These are phyloP conservation scores for Armadillidium nasatum DNA, from an alignment of 1,140 invertebrate genomes.

Conservation along the genomic window DNA sequence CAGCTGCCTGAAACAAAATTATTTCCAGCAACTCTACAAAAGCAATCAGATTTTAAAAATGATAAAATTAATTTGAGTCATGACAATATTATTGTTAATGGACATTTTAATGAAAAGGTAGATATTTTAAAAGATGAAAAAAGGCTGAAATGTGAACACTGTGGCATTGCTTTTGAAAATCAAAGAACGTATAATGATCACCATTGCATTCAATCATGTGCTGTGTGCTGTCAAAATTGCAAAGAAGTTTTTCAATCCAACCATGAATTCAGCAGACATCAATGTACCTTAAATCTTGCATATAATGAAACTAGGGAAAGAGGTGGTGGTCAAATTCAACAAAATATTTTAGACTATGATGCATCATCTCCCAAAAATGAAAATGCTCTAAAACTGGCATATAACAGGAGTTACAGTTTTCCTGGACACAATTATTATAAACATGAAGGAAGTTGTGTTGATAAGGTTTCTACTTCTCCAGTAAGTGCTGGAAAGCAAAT, in stretches of 20 bases:
- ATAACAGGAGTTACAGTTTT: slow-evolving; percentile 16
- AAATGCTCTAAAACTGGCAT: not conserved
- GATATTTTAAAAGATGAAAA: not conserved
- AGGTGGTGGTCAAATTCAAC: not conserved
- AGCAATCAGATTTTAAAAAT: no score
- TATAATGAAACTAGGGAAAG: not conserved
- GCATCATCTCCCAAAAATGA: not conserved
- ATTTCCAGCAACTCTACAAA: no score
- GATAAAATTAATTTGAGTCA: no score
- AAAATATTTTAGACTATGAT: not conserved
- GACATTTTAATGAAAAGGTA: not conserved
- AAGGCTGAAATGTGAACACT: not conserved
- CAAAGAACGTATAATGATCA: not conserved
- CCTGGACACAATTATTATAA: slow-evolving; percentile 1
- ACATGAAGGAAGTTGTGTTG: slow-evolving; percentile 22
- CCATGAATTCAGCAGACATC: no score
- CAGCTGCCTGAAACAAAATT: no score
- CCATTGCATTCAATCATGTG: not conserved
- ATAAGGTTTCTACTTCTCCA: not conserved
- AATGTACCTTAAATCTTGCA: no score
- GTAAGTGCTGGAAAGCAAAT: slow-evolving; percentile 48
- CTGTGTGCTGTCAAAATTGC: not conserved
- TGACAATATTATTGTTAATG: not conserved
- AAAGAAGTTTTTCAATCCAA: not conserved
- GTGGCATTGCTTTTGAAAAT: not conserved